A percentile compares a stretch with the other conserved stretches of the same genome.
Evolutionary conservation across 2,113 vertebrate genomes (phyloP).

Genomic region (Apus apus): DNA sequence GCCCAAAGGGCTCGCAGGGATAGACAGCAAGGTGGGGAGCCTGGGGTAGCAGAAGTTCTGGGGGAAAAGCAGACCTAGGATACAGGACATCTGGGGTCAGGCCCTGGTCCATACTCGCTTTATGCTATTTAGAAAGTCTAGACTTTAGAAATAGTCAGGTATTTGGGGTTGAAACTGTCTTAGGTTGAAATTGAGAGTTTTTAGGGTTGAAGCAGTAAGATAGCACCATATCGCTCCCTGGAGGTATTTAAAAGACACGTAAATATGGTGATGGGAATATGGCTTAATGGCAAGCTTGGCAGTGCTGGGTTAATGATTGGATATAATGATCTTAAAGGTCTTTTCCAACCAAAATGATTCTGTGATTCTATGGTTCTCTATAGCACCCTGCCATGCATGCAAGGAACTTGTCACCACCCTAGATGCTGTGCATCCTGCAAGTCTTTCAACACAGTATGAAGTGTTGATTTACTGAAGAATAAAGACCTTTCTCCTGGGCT

Average conservation of each 20-base stretch:
- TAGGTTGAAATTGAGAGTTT: not conserved
- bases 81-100: not conserved
- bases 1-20: not conserved
- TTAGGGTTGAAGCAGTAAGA: not conserved
- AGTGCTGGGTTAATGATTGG: too few relatives aligned
- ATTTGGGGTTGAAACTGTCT: not conserved
- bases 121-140: not conserved
- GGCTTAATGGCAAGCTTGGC: too few relatives aligned
- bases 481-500: not conserved
- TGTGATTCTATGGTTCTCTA: too few relatives aligned
- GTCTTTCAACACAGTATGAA: not conserved
- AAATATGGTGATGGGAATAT: too few relatives aligned
- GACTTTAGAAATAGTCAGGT: not conserved
- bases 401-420: not conserved
- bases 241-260: too few relatives aligned
- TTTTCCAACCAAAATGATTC: too few relatives aligned
- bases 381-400: not conserved
- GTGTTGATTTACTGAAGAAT: not conserved
- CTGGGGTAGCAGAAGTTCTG: not conserved
- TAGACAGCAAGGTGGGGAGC: not conserved
- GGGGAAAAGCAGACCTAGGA: not conserved
- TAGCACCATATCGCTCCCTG: fast-evolving
- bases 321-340: too few relatives aligned
- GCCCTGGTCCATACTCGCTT: not conserved
- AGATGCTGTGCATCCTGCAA: not conserved